Percentiles rank a stretch among this genome's conserved stretches.
Evolutionary conservation across 2,888 invertebrate species (phyloP).

Genomic region (Ectobius pallidus): DNA sequence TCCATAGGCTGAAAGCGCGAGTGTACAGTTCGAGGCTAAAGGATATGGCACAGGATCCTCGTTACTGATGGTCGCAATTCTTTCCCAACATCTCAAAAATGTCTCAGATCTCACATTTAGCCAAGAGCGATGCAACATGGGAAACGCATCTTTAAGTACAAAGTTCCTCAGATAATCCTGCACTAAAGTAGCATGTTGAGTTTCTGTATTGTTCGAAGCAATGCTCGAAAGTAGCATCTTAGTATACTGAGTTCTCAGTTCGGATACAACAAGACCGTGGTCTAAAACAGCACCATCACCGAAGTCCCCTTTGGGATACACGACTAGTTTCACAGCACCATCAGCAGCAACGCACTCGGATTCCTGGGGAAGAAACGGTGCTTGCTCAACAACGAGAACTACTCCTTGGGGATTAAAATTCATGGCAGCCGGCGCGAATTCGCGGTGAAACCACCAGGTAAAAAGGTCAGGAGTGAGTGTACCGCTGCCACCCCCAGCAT

Average conservation of each 20-base stretch:
- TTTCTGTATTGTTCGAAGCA: conserved; percentile 45
- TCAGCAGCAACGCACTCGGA: conserved; percentile 53
- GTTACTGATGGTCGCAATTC: conserved; percentile 17
- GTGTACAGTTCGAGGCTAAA: conserved; percentile 32
- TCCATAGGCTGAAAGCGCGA: conserved; percentile 10
- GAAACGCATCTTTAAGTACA: conserved; percentile 57
- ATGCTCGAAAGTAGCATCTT: conserved; percentile 48
- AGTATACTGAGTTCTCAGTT: conserved; percentile 54
- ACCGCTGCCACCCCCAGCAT: conserved; percentile 57
- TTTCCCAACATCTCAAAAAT: conserved; percentile 53
- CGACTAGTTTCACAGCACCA: conserved; percentile 49
- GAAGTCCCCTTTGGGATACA: conserved; percentile 48
- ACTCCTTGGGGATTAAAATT: conserved; percentile 56
- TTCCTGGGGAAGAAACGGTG: conserved; percentile 53
- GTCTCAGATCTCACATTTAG: conserved; percentile 55
- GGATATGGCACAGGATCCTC: conserved; percentile 26
- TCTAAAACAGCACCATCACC: conserved; percentile 47
- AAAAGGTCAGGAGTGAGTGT: conserved; percentile 56
- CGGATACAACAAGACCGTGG: conserved; percentile 50
- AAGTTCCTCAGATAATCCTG: conserved; percentile 49
- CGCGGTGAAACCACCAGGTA: conserved; percentile 59
- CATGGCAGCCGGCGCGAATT: conserved; percentile 56
- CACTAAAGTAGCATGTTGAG: conserved; percentile 39
- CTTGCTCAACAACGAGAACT: conserved; percentile 53
- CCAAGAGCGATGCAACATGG: conserved; percentile 57